phyloP scores from a whole-genome alignment of 2,888 invertebrate species.

The Seira musarum region DNA sequence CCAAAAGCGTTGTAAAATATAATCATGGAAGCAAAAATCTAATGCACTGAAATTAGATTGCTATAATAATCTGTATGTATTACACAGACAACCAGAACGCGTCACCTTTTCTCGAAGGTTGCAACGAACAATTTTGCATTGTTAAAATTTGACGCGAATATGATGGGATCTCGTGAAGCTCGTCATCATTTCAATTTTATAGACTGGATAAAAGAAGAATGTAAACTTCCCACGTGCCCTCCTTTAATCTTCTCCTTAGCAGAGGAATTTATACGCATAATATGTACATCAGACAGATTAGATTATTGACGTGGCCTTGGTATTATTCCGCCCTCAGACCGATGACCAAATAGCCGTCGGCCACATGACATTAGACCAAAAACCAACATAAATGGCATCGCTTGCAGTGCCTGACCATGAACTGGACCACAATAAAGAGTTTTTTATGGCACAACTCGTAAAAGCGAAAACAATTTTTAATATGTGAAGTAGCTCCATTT shows the following conservation, averaged over 20 bases:
- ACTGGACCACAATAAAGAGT: conserved; percentile 1
- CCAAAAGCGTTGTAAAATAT: no score
- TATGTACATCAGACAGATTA: neutral
- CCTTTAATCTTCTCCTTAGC: neutral
- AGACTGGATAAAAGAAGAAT: neutral
- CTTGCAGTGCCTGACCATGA: no score
- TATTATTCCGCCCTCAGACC: neutral
- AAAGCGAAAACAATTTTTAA: no score
- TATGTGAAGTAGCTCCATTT: no score
- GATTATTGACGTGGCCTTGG: neutral
- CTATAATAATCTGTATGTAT: no score
- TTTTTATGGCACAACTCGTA: no score
- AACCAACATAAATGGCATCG: neutral
- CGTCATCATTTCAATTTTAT: no score
- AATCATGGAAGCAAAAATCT: no score
- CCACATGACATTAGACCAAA: neutral
- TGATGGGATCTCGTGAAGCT: no score
- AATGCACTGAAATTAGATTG: no score
- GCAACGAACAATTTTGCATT: neutral
- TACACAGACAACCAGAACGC: neutral
- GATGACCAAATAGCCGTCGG: neutral
- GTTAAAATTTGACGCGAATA: neutral
- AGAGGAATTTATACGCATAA: neutral
- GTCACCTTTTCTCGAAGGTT: neutral
- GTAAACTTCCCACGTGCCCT: neutral